Percentiles rank a stretch among this genome's conserved stretches.
Conservation (phyloP, 2,888 invertebrate species). For the Scrobipalpa atriplicella region DNA sequence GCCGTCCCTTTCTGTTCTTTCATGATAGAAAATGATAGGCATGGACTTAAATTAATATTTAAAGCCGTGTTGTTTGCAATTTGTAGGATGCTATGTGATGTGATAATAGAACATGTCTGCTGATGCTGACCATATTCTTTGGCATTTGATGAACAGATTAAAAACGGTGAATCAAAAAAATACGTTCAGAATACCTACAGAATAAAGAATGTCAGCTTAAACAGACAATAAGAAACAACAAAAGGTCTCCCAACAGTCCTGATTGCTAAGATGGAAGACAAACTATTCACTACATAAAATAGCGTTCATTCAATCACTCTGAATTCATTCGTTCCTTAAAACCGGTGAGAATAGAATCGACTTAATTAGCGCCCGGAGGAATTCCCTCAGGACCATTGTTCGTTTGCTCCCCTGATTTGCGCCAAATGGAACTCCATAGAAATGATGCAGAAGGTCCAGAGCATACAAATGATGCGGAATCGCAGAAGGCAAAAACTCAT, state of each 20-base stretch:
- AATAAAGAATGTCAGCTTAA: neutral
- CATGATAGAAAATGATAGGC: too few relatives aligned
- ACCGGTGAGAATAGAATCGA: slow-evolving; percentile 46
- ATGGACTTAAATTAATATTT: too few relatives aligned
- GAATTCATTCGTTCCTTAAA: slow-evolving; percentile 28
- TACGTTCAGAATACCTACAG: too few relatives aligned
- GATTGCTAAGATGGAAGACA: slow-evolving; percentile 1
- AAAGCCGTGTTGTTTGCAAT: too few relatives aligned
- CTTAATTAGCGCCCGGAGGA: slow-evolving; percentile 63
- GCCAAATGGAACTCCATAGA: slow-evolving; percentile 13
- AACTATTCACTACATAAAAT: slow-evolving; percentile 28
- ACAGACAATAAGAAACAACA: neutral
- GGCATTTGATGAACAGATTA: too few relatives aligned
- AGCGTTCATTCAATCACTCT: slow-evolving; percentile 40
- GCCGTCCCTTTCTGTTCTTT: too few relatives aligned
- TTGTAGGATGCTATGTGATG: too few relatives aligned
- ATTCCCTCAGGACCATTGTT: slow-evolving; percentile 59
- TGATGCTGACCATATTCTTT: too few relatives aligned
- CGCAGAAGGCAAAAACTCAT: too few relatives aligned
- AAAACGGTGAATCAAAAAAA: too few relatives aligned
- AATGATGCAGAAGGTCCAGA: neutral
- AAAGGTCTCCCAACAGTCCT: neutral
- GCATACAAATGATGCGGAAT: too few relatives aligned
- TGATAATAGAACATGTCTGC: too few relatives aligned
- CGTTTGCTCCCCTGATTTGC: slow-evolving; percentile 36